phyloP scores from a whole-genome alignment of 2,888 invertebrate genomes.

The Polymixis flavicincta region DNA sequence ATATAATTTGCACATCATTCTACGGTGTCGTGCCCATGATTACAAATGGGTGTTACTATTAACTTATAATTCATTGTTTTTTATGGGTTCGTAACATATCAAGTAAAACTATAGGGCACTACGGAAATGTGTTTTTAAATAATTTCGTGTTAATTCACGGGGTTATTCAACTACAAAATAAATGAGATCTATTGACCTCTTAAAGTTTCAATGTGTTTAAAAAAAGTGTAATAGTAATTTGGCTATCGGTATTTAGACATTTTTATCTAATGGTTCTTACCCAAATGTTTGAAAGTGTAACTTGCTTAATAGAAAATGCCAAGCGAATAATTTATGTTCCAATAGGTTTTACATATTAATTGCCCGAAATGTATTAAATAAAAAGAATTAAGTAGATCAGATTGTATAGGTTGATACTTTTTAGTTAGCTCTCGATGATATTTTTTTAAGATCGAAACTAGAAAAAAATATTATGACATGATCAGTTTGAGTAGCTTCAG shows the following conservation, averaged over 20 bases:
- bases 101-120: conserved; percentile 14
- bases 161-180: conserved; percentile 24
- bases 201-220: conserved; percentile 16
- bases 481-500: neutral
- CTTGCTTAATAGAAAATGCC: neutral
- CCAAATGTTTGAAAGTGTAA: conserved; percentile 13
- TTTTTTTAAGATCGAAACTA: neutral
- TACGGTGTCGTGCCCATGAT: neutral
- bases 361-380: neutral
- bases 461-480: neutral
- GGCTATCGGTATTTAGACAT: neutral
- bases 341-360: conserved; percentile 29
- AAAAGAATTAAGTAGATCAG: neutral
- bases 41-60: neutral
- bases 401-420: neutral
- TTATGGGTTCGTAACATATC: neutral
- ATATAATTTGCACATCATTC: neutral
- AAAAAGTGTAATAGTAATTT: conserved; percentile 16
- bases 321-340: conserved; percentile 8
- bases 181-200: conserved; percentile 8
- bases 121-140: conserved; percentile 11
- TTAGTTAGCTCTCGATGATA: neutral
- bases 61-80: neutral
- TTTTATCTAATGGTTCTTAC: conserved; percentile 19
- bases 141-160: neutral